A percentile compares a stretch with the other conserved stretches of the same genome.
Conservation (phyloP, 1,140 invertebrate genomes). For the Drosophila mauritiana region DNA sequence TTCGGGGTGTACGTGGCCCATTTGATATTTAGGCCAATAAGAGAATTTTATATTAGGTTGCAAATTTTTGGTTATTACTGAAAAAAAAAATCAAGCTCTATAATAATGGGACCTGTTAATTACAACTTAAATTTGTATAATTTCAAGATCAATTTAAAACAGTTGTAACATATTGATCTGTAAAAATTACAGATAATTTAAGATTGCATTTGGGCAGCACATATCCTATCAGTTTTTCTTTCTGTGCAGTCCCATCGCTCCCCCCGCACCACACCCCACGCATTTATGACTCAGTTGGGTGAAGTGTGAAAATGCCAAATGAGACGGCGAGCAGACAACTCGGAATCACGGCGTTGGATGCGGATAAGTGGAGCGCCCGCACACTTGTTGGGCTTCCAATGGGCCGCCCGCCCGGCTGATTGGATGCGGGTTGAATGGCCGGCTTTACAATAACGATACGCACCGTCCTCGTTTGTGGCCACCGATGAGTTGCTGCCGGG, state of each 20-base stretch:
- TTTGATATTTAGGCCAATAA: too few species aligned
- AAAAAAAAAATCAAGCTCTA: too few species aligned
- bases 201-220: not conserved
- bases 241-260: constrained; percentile 14
- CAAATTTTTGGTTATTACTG: too few species aligned
- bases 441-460: constrained; percentile 29
- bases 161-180: too few species aligned
- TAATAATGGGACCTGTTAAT: too few species aligned
- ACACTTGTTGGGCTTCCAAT: constrained; percentile 77
- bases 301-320: constrained; percentile 64
- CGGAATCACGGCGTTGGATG: constrained; percentile 55
- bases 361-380: constrained; percentile 59
- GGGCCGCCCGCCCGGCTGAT: constrained; percentile 16
- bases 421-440: constrained; percentile 54
- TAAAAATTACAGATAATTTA: too few species aligned
- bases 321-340: constrained; percentile 41
- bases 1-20: too few species aligned
- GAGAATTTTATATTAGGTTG: too few species aligned
- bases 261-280: not conserved
- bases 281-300: constrained; percentile 58
- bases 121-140: too few species aligned
- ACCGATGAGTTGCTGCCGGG: constrained; percentile 52
- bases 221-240: constrained; percentile 17
- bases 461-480: constrained; percentile 66
- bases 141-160: too few species aligned